These are phyloP conservation scores for Dilophus febrilis DNA, from an alignment of 2,888 invertebrate genomes.

Conservation along the genomic window DNA sequence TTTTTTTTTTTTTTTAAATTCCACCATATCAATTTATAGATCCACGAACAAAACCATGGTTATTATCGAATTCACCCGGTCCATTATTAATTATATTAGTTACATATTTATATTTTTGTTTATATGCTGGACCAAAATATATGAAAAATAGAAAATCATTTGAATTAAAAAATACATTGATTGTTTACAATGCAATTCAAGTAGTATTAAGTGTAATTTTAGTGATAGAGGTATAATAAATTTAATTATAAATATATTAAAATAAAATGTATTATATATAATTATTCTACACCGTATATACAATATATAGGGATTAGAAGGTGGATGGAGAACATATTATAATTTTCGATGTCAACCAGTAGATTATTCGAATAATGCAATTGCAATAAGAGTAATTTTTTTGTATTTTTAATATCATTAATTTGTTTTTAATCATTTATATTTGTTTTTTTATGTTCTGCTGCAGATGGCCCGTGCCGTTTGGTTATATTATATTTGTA, in stretches of 20 bases:
- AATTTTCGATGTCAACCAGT: conserved; percentile 52
- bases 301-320: conserved; percentile 31
- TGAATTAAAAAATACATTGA: conserved; percentile 57
- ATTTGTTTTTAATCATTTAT: background rate
- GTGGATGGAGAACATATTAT: conserved; percentile 45
- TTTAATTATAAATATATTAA: background rate
- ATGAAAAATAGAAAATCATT: conserved; percentile 80
- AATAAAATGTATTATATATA: background rate
- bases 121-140: conserved; percentile 65
- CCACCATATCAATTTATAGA: conserved; percentile 32
- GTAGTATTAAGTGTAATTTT: conserved; percentile 65
- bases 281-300: background rate
- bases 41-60: conserved; percentile 54
- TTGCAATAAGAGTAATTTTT: conserved; percentile 35
- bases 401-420: background rate
- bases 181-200: conserved; percentile 79
- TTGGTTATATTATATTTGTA: conserved; percentile 30
- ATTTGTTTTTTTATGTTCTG: background rate
- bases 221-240: conserved; percentile 46
- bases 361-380: conserved; percentile 42
- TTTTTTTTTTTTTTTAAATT: background rate
- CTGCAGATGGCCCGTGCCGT: conserved; percentile 29
- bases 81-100: conserved; percentile 50
- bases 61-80: conserved; percentile 51
- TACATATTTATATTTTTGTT: conserved; percentile 54